Percentiles rank a stretch among this genome's conserved stretches.
phyloP scores from a whole-genome alignment of 2,888 invertebrate genomes.

The Julus scanicus region DNA sequence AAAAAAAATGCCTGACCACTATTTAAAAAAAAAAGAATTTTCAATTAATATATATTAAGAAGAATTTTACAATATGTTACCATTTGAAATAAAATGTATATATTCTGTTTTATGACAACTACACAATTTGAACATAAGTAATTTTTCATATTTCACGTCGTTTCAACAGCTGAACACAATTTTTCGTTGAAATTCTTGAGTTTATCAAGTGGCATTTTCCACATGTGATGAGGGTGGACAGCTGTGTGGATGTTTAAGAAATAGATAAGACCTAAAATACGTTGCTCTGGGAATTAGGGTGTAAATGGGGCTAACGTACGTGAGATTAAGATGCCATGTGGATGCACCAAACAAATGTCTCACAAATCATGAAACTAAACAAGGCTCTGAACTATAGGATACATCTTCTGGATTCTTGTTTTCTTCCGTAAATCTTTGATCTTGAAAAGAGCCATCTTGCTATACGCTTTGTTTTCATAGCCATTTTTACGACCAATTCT shows the following conservation, averaged over 20 bases:
- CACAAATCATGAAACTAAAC: conserved; percentile 31
- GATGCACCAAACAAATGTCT: neutral
- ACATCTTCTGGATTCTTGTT: neutral
- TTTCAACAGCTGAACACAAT: no score
- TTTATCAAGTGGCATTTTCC: no score
- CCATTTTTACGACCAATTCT: conserved; percentile 8
- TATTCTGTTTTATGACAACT: no score
- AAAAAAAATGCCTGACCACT: no score
- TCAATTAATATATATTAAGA: no score
- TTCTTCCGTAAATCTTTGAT: neutral
- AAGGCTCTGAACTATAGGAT: neutral
- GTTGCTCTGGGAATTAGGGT: neutral
- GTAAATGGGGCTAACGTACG: neutral
- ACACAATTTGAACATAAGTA: no score
- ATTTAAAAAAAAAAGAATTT: no score
- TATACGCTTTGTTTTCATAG: neutral
- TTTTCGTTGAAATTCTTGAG: no score
- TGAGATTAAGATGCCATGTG: conserved; percentile 9
- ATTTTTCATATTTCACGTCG: no score
- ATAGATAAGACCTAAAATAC: neutral
- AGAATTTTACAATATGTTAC: no score
- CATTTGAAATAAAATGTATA: no score
- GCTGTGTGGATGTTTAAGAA: neutral
- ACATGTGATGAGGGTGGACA: no score
- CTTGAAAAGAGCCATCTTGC: neutral